Evolutionary conservation across 2,888 invertebrate species (phyloP), one percentile per base, ranked within the genome.

Genomic region (Drosophila mayaguana): DNA sequence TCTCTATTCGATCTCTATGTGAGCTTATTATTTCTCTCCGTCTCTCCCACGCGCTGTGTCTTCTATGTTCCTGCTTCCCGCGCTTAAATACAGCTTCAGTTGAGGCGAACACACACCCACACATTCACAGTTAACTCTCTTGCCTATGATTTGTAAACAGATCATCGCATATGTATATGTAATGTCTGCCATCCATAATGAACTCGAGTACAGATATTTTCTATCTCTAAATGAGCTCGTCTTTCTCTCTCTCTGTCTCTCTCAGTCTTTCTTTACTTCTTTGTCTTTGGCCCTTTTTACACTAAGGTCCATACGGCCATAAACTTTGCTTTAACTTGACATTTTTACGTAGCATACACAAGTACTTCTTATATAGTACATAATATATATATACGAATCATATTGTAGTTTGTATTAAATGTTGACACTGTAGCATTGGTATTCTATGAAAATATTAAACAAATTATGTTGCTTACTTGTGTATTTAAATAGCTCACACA

Each of bases 381-480:
- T 38, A 53, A 8, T 28, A 28, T 28, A 28, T 28, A 36, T 38
- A 53, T 14, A 54, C 38, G 45, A 66, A 69, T 69, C 69, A 69
- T 78, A 88, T 78, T 65, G 86, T 88, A 85, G 87, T 72, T 81
- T 79, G 74, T 81, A 87, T 84, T 84, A 62, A 83, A 83, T 79
- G 84, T 85, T 85, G 63, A 83, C 86, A 69, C 56, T 88, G 75
- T 85, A 88, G 84, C 86, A 83, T 84, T 75, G 72, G 75, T 72
- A 72, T 75, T 81, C 75, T 78, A 84, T 73, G 51, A 64, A 59
- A 48, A 81, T 78, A 77, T 76, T 69, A 82, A 72, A 73, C 72
- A 82, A 80, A 83, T 85, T 85, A 88, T 85, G 83, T 88, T 85
- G 88, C 70, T 88, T 83, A 85, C 88, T 77, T 88, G 85, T 72